A percentile compares a stretch with the other conserved stretches of the same genome.
phyloP scores from a whole-genome alignment of 2,113 vertebrate species.

The Phasianus colchicus region DNA sequence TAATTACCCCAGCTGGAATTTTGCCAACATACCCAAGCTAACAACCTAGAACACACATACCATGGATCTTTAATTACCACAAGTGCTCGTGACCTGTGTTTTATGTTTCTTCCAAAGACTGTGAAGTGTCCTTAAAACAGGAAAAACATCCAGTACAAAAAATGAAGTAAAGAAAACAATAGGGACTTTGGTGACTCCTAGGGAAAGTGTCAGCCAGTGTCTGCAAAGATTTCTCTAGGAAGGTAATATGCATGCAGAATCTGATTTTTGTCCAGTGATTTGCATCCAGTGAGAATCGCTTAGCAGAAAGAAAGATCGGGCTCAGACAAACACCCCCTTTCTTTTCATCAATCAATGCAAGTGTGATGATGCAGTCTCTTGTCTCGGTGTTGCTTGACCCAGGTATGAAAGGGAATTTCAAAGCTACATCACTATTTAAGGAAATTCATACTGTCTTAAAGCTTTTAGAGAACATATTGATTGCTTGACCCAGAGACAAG shows the following conservation, averaged over 20 bases:
- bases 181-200: not conserved
- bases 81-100: not conserved
- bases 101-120: not conserved
- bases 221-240: not conserved
- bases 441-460: constrained; percentile 1
- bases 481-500: not conserved
- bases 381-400: constrained; percentile 9
- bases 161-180: not conserved
- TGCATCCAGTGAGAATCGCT: not conserved
- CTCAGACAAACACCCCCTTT: not conserved
- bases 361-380: not conserved
- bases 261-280: not conserved
- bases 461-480: constrained; percentile 20
- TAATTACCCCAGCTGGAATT: constrained; percentile 41
- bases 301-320: not conserved
- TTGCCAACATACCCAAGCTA: constrained; percentile 27
- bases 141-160: not conserved
- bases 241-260: not conserved
- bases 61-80: constrained; percentile 19
- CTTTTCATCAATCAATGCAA: not conserved
- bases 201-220: not conserved
- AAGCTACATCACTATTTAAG: constrained; percentile 28
- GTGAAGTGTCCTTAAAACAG: not conserved
- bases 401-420: constrained; percentile 24
- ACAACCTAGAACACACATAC: constrained; percentile 29